Percentiles rank a stretch among this genome's conserved stretches.
Evolutionary conservation across 2,888 invertebrate genomes (phyloP).

Genomic region (Hypomecis punctinalis): DNA sequence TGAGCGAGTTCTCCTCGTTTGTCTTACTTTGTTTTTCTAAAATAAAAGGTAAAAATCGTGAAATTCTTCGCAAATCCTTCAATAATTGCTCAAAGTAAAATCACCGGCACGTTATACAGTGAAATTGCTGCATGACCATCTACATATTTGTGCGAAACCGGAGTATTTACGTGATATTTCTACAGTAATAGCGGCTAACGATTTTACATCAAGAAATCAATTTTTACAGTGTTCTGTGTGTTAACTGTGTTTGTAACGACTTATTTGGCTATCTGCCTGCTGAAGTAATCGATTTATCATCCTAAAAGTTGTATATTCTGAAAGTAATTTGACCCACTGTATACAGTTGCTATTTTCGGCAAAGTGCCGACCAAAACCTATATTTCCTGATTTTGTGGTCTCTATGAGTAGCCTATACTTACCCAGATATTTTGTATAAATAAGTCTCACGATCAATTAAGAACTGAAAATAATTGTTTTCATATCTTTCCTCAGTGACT

Average conservation of each 20-base stretch:
- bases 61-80: conserved; percentile 53
- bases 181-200: conserved; percentile 18
- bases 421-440: not conserved
- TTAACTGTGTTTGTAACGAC: not conserved
- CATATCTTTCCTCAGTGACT: too few species aligned
- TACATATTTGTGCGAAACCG: conserved; percentile 26
- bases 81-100: not conserved
- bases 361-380: conserved; percentile 1
- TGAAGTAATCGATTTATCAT: not conserved
- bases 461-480: too few species aligned
- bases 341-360: conserved; percentile 10
- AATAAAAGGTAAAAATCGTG: conserved; percentile 64
- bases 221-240: not conserved
- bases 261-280: not conserved
- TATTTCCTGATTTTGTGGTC: conserved; percentile 3
- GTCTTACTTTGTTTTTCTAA: conserved; percentile 37
- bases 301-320: not conserved
- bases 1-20: conserved; percentile 46
- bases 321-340: conserved; percentile 3
- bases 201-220: not conserved
- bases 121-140: conserved; percentile 25
- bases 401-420: not conserved
- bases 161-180: conserved; percentile 13
- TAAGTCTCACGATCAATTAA: too few species aligned
- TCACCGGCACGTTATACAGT: conserved; percentile 30